Conservation (phyloP, 1,140 invertebrate species). For the Drosophila yakuba region DNA sequence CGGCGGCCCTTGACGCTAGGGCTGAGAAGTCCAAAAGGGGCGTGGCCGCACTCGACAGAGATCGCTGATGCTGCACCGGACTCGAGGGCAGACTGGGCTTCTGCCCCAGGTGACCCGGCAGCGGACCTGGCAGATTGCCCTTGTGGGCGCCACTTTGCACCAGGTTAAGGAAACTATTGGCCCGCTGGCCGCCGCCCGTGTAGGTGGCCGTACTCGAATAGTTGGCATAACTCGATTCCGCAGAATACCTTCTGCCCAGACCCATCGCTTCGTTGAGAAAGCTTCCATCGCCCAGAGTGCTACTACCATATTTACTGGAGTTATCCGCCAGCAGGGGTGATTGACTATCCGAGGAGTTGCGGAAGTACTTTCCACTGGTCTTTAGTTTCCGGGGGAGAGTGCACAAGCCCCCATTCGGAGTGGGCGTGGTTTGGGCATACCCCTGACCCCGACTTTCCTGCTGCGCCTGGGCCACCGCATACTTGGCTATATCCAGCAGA, state of each 20-base stretch:
- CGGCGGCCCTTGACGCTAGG: slow-evolving; percentile 62
- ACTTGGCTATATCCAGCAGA: slow-evolving; percentile 88
- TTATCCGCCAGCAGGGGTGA: slow-evolving; percentile 87
- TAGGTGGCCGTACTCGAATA: slow-evolving; percentile 74
- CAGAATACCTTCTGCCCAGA: slow-evolving; percentile 74
- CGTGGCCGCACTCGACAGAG: slow-evolving; percentile 79
- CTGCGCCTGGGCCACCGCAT: slow-evolving; percentile 84
- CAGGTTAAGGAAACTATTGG: slow-evolving; percentile 82
- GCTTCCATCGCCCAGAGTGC: slow-evolving; percentile 75
- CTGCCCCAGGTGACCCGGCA: slow-evolving; percentile 46
- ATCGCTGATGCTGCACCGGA: slow-evolving; percentile 79
- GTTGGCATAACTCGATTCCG: slow-evolving; percentile 78
- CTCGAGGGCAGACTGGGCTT: slow-evolving; percentile 77
- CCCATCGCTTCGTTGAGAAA: slow-evolving; percentile 80
- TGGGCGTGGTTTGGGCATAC: slow-evolving; percentile 50
- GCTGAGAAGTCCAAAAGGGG: slow-evolving; percentile 78
- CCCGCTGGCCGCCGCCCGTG: slow-evolving; percentile 70
- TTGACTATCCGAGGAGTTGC: slow-evolving; percentile 88
- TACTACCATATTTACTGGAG: slow-evolving; percentile 84
- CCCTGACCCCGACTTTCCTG: slow-evolving; percentile 61
- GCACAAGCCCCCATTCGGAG: slow-evolving; percentile 84
- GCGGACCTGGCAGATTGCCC: slow-evolving; percentile 7
- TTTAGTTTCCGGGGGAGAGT: slow-evolving; percentile 87
- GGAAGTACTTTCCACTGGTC: slow-evolving; percentile 84
- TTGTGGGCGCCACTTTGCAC: slow-evolving; percentile 76